These are phyloP conservation scores for Pegoplata infirma DNA, from an alignment of 2,888 invertebrate genomes.

Conservation along the genomic window DNA sequence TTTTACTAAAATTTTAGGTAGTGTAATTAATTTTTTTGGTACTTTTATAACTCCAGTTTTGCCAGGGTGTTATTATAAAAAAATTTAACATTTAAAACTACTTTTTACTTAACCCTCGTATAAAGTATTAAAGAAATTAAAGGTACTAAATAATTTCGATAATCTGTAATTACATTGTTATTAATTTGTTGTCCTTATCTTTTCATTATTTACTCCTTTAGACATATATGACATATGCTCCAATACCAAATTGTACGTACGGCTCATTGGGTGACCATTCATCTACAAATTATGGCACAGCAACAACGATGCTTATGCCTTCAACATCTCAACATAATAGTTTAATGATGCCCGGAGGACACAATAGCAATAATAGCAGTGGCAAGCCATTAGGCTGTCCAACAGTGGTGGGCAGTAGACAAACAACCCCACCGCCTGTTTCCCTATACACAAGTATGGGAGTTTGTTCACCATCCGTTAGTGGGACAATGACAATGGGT, in stretches of 20 bases:
- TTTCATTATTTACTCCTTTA: conserved; percentile 11
- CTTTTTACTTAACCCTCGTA: too few relatives aligned
- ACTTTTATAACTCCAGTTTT: too few relatives aligned
- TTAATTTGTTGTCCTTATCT: conserved; percentile 31
- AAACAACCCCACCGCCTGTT: conserved; percentile 71
- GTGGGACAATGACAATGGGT: conserved; percentile 74
- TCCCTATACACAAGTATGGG: conserved; percentile 73
- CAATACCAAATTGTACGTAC: conserved; percentile 74
- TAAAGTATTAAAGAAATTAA: too few relatives aligned
- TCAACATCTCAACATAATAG: conserved; percentile 68
- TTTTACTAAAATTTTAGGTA: too few relatives aligned
- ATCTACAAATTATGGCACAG: conserved; percentile 70
- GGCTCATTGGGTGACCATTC: conserved; percentile 70
- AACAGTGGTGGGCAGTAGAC: conserved; percentile 62
- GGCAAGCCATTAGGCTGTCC: conserved; percentile 55
- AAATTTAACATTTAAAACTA: too few relatives aligned
- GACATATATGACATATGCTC: conserved; percentile 76
- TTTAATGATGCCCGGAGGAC: conserved; percentile 66
- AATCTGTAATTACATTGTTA: conserved; percentile 30
- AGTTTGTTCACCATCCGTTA: conserved; percentile 69
- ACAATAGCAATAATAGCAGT: conserved; percentile 58
- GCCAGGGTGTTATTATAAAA: too few relatives aligned
- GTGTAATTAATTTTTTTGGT: too few relatives aligned
- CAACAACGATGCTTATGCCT: conserved; percentile 76
- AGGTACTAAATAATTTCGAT: conserved; percentile 19